Conservation (phyloP, 2,888 invertebrate genomes). For the Nymphalis polychloros region DNA sequence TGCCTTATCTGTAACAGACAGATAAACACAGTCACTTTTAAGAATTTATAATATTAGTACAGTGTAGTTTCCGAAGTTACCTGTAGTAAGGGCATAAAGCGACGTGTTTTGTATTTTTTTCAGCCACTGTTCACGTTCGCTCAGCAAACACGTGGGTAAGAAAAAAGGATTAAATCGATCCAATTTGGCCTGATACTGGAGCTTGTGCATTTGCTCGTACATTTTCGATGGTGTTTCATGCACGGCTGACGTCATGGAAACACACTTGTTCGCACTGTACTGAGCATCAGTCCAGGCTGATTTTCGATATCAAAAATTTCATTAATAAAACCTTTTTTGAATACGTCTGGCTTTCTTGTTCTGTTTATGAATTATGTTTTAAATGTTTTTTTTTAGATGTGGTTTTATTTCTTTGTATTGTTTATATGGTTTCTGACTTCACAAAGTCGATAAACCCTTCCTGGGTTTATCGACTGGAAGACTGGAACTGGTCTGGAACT, state of each 20-base stretch:
- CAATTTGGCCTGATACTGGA: slow-evolving; percentile 21
- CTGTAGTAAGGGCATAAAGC: slow-evolving; percentile 21
- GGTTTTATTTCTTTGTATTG: no score
- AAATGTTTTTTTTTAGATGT: no score
- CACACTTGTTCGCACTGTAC: not conserved
- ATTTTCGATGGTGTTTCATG: slow-evolving; percentile 30
- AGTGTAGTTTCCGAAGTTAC: not conserved
- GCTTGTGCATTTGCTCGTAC: slow-evolving; percentile 18
- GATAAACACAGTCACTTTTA: no score
- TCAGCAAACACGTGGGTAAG: slow-evolving; percentile 29
- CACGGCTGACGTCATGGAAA: slow-evolving; percentile 13
- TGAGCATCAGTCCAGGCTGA: not conserved
- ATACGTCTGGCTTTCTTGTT: no score
- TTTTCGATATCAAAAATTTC: slow-evolving; percentile 1
- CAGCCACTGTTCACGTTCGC: slow-evolving; percentile 26
- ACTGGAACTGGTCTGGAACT: no score
- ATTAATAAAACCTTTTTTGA: not conserved
- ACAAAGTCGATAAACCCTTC: no score
- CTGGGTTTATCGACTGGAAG: no score
- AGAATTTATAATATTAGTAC: no score
- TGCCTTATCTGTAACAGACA: no score
- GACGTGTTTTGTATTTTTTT: slow-evolving; percentile 27
- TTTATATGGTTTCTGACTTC: no score
- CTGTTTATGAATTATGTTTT: no score
- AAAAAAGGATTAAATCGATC: slow-evolving; percentile 32